Base-by-base conservation (phyloP, 2,797 vertebrate genomes). In the Sebastes baramenuke region DNA sequence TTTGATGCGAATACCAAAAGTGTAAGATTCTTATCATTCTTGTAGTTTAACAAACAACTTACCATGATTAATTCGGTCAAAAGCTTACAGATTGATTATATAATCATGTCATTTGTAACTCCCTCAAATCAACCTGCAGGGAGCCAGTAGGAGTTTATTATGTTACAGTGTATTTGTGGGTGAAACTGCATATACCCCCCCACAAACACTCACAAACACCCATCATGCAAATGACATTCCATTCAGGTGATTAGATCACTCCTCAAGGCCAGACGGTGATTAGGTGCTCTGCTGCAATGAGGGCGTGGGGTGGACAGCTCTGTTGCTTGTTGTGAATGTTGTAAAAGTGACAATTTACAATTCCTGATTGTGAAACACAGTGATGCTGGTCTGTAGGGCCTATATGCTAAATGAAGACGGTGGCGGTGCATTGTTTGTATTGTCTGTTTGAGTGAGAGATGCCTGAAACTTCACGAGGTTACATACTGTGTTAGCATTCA, bases 191-290 rank as follows among this genome's bases (percentile, higher is more conserved):
- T 10, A 7, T 6, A 68, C 24, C 9, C 5, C 42, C 16, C 30
- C 24, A 49, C 32, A 10, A 13, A 46, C 34, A 32, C 13, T 32
- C 24, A 55, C 32, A 72, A 34, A 65, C 18, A 34, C 8, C 4
- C 22, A 54, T 8, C 25, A 74, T 76, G 77, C 59, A 77, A 79
- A 87, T 72, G 1, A 0, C 6, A 56, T n/a, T 55, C 20, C 6
- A 46, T 32, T 55, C 13, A 75, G 36, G 55, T 78, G 76, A 87
- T 82, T 80, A 78, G 49, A 80, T 86, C 81, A 72, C 27, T 10
- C 9, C n/a, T 55, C 46, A 59, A 4, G 18, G 20, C 3, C 24
- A 46, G n/a, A 46, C 13, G 66, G n/a, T 72, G 66, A 85, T 73
- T 22, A 36, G 42, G 4, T 68, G 38, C 13, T 42, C 38, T 42